A percentile compares a stretch with the other conserved stretches of the same genome.
phyloP scores from a whole-genome alignment of 2,797 vertebrate genomes.

The Pseudochaenichthys georgianus region DNA sequence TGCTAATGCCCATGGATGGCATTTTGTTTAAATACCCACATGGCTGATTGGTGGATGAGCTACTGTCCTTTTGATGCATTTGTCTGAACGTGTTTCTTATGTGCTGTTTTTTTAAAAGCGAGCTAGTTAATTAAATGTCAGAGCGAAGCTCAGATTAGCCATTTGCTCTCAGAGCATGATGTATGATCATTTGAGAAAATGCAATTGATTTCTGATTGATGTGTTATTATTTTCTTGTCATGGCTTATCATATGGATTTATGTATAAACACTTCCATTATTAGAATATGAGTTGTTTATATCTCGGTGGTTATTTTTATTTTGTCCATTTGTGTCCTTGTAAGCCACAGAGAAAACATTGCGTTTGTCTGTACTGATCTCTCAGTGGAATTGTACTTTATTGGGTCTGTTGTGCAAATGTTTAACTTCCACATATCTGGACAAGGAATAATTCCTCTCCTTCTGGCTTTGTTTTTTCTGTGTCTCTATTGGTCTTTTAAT shows the following conservation, averaged over 20 bases:
- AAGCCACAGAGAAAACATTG: slow-evolving; percentile 35
- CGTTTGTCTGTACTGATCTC: slow-evolving; percentile 18
- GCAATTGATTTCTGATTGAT: slow-evolving; percentile 41
- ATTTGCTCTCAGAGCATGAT: slow-evolving; percentile 33
- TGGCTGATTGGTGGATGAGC: slow-evolving; percentile 43
- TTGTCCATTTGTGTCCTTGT: slow-evolving; percentile 19
- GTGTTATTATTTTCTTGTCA: slow-evolving; percentile 32
- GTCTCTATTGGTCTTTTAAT: slow-evolving; percentile 71
- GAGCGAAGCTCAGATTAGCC: slow-evolving; percentile 39
- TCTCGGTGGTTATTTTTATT: slow-evolving; percentile 8
- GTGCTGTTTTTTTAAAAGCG: slow-evolving; percentile 40
- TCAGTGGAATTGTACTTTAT: slow-evolving; percentile 34
- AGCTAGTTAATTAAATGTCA: slow-evolving; percentile 65
- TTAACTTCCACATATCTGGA: slow-evolving; percentile 68
- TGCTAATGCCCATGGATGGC: slow-evolving; percentile 40
- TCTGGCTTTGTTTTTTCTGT: slow-evolving; percentile 72
- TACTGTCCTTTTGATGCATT: slow-evolving; percentile 44
- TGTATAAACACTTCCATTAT: slow-evolving; percentile 20
- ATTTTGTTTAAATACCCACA: slow-evolving; percentile 49
- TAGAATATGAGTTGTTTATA: slow-evolving; percentile 25
- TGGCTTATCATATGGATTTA: slow-evolving; percentile 41
- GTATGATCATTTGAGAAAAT: slow-evolving; percentile 18
- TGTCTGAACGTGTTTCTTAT: slow-evolving; percentile 56
- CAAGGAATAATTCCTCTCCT: slow-evolving; percentile 59
- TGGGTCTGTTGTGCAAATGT: slow-evolving; percentile 71